A percentile compares a stretch with the other conserved stretches of the same genome.
phyloP scores from a whole-genome alignment of 2,888 invertebrate genomes.

The Brachyptera putata region DNA sequence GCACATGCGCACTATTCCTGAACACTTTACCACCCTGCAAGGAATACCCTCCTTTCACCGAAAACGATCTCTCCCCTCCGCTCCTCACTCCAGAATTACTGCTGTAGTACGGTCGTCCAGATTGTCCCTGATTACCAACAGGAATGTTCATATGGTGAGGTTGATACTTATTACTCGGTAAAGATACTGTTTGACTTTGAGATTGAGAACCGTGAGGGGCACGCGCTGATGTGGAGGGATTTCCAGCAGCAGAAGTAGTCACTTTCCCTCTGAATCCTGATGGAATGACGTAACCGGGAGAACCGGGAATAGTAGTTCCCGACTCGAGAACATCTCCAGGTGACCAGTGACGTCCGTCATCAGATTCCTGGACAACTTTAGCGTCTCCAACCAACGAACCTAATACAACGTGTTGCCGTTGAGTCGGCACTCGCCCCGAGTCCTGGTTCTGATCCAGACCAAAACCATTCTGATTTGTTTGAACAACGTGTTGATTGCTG shows the following conservation, averaged over 20 bases:
- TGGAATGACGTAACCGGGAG: conserved; percentile 63
- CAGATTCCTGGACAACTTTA: conserved; percentile 57
- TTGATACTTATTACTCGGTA: conserved; percentile 47
- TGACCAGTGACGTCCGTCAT: conserved; percentile 39
- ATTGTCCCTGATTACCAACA: neutral
- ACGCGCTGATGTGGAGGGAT: conserved; percentile 50
- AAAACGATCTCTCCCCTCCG: neutral
- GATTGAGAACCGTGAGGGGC: conserved; percentile 57
- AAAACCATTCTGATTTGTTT: neutral
- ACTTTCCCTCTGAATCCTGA: conserved; percentile 64
- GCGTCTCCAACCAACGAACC: conserved; percentile 57
- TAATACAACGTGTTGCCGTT: conserved; percentile 60
- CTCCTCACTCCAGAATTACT: neutral
- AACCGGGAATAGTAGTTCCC: conserved; percentile 63
- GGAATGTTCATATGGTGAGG: conserved; percentile 26
- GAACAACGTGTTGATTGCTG: neutral
- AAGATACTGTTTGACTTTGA: conserved; percentile 62
- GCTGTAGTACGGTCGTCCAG: neutral
- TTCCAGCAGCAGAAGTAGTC: conserved; percentile 57
- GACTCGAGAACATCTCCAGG: conserved; percentile 56
- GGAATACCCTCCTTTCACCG: neutral
- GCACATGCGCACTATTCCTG: conserved; percentile 24
- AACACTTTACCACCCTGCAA: conserved; percentile 1
- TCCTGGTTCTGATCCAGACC: neutral
- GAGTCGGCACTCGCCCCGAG: conserved; percentile 44